Evolutionary conservation across 1,140 invertebrate genomes (phyloP).

Genomic region (Zaprionus nigranus): DNA sequence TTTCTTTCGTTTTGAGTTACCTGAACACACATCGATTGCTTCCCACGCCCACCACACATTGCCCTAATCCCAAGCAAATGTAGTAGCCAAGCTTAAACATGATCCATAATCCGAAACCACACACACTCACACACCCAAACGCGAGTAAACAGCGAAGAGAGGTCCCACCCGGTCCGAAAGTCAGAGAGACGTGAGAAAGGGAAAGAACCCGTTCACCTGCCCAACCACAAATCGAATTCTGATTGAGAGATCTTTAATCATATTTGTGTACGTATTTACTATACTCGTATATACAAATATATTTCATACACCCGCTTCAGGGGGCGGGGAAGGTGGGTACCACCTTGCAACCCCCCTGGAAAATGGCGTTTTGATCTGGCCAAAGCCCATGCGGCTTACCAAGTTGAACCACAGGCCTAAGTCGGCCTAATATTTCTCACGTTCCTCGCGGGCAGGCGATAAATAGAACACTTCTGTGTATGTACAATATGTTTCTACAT

Average conservation of each 20-base stretch:
- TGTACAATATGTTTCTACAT: conserved; percentile 20
- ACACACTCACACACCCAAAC: conserved; percentile 17
- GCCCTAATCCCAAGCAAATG: conserved; percentile 33
- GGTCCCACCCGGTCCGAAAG: not conserved
- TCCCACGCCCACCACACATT: conserved; percentile 47
- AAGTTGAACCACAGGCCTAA: conserved; percentile 75
- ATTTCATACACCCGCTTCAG: not conserved
- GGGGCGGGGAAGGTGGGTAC: not conserved
- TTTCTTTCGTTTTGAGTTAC: not conserved
- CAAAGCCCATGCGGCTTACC: conserved; percentile 60
- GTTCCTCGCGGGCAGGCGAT: conserved; percentile 54
- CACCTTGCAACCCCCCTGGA: conserved; percentile 43
- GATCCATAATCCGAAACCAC: conserved; percentile 60
- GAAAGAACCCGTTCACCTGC: conserved; percentile 49
- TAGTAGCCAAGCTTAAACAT: conserved; percentile 65
- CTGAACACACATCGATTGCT: conserved; percentile 18
- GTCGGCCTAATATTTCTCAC: conserved; percentile 77
- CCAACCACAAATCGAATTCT: conserved; percentile 42
- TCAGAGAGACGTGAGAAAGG: conserved; percentile 54
- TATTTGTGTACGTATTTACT: conserved; percentile 49
- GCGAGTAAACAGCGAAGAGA: conserved; percentile 35
- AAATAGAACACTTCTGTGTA: conserved; percentile 50
- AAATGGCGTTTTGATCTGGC: conserved; percentile 68
- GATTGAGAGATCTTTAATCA: conserved; percentile 45
- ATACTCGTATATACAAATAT: conserved; percentile 11